These are phyloP conservation scores for Xenopus tropicalis DNA, from an alignment of 2,113 vertebrate species.

Conservation along the genomic window UCB_Xtro_10.0 CM004443.2:144996001-144996500, in stretches of 20 bases:
- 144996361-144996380: constrained; percentile 31
- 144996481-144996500: background rate
- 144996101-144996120: no score
- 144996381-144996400: constrained; percentile 20
- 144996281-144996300: background rate
- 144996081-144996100: no score
- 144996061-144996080: no score
- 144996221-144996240: background rate
- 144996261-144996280: background rate
- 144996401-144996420: constrained; percentile 33
- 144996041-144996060: no score
- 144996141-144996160: no score
- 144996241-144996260: background rate
- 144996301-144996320: constrained; percentile 14
- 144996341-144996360: constrained; percentile 35
- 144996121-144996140: no score
- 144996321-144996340: constrained; percentile 15
- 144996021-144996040: no score
- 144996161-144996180: no score
- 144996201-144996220: background rate
- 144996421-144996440: constrained; percentile 20
- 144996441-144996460: constrained; percentile 11
- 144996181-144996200: no score
- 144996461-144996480: background rate
- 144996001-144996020: no score